Percentiles rank a stretch among this genome's conserved stretches.
Conservation (phyloP, 2,888 invertebrate genomes). For the Lasioglossum marginatum region DNA sequence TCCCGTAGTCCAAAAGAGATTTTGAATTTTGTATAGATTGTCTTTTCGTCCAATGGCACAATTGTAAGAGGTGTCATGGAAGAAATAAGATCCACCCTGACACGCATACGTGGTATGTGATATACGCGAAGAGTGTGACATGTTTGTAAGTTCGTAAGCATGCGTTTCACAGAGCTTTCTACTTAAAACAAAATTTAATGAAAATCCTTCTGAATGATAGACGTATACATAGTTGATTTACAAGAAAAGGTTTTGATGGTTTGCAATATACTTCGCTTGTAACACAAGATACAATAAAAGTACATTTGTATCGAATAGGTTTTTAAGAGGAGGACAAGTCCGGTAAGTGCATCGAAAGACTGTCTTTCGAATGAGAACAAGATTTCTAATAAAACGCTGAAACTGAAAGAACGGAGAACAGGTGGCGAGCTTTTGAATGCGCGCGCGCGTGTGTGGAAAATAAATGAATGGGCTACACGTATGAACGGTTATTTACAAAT, state of each 20-base stretch:
- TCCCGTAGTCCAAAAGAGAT: background rate
- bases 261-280: background rate
- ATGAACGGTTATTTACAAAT: conserved; percentile 62
- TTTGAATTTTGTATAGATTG: background rate
- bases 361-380: conserved; percentile 73
- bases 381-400: conserved; percentile 56
- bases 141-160: conserved; percentile 24
- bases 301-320: conserved; percentile 31
- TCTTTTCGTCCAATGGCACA: background rate
- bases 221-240: conserved; percentile 7
- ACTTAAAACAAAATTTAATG: conserved; percentile 13
- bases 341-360: conserved; percentile 77
- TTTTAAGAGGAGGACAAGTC: conserved; percentile 62
- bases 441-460: conserved; percentile 48
- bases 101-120: conserved; percentile 47
- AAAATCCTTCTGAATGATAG: background rate
- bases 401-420: conserved; percentile 51
- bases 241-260: background rate
- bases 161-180: conserved; percentile 23
- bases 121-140: conserved; percentile 26
- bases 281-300: background rate
- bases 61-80: background rate
- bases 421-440: conserved; percentile 40
- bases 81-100: background rate
- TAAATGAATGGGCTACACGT: conserved; percentile 51